Evolutionary conservation across 2,888 invertebrate species (phyloP).

Genomic region (Opisthograptis luteolata): DNA sequence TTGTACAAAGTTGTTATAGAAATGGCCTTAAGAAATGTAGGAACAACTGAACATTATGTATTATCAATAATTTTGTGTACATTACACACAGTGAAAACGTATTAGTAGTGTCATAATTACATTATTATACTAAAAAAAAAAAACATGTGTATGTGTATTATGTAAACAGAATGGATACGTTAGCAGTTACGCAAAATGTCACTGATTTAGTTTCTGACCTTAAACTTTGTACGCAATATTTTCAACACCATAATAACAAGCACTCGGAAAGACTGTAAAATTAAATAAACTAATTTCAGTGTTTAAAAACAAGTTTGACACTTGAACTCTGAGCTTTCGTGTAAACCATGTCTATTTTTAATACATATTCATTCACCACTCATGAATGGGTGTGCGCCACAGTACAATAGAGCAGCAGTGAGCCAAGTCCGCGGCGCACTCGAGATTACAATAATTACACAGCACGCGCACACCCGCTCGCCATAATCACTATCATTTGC

Average conservation of each 20-base stretch:
- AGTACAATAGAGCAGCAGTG: conserved; percentile 42
- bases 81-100: not conserved
- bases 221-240: too few species aligned
- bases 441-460: conserved; percentile 80
- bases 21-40: not conserved
- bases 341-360: conserved; percentile 15
- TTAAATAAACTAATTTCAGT: too few species aligned
- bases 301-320: not conserved
- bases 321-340: conserved; percentile 8
- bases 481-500: conserved; percentile 82
- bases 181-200: too few species aligned
- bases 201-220: too few species aligned
- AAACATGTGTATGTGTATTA: too few species aligned
- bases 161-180: too few species aligned
- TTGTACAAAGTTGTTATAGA: conserved; percentile 10
- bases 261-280: too few species aligned
- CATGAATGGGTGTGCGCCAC: conserved; percentile 32
- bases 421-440: conserved; percentile 44
- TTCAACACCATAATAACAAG: too few species aligned
- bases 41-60: conserved; percentile 1
- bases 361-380: conserved; percentile 24
- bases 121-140: too few species aligned
- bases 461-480: conserved; percentile 66
- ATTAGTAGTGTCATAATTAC: too few species aligned
- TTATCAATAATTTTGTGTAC: not conserved